Evolutionary conservation across 2,113 vertebrate genomes (phyloP), one percentile per base, ranked within the genome.

Genomic region (Sisor rabdophorus): DNA sequence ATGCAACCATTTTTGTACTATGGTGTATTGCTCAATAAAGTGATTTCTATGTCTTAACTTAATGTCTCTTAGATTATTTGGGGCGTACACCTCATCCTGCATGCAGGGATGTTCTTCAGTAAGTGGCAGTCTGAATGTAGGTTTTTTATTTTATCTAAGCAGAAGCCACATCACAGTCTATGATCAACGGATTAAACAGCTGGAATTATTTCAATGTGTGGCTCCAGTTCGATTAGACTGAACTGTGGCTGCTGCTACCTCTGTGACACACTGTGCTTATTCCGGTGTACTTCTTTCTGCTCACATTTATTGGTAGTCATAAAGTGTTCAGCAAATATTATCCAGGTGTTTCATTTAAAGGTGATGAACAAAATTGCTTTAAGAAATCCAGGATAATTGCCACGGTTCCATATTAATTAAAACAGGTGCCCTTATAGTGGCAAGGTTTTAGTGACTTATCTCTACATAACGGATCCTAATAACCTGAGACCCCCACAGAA

Each of bases 21-120:
- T 36, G 44, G 48, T 73, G 32, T 54, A 72, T 80, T 82, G 50
- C 30, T 65, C 75, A 83, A 80, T 82, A 82, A 82, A 83, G 53
- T 78, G 78, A 80, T 77, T 80, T 82, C 53, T 82, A 69, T 78
- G 64, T 80, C 74, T 65, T 77, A 73, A 63, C 15, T 32, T 48
- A 26, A 11, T 76, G 48, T 55, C 50, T 65, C 20, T 20, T 16
- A 4, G 16, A 12, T 52, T 50, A 50, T 3, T 68, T 50, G 40
- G 40, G 40, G 40, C 40, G n/a, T n/a, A n/a, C n/a, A n/a, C n/a
- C n/a, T n/a, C n/a, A n/a, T n/a, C n/a, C n/a, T n/a, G n/a, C n/a
- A n/a, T n/a, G 28, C 16, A 44, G 40, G 9, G 8, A 10, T 44
- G 40, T 7, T 44, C 9, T 44, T 44, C 8, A 44, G 1, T 44